These are phyloP conservation scores for Ariopsis seemanni DNA, from an alignment of 2,113 vertebrate species.

Conservation along the genomic window DNA sequence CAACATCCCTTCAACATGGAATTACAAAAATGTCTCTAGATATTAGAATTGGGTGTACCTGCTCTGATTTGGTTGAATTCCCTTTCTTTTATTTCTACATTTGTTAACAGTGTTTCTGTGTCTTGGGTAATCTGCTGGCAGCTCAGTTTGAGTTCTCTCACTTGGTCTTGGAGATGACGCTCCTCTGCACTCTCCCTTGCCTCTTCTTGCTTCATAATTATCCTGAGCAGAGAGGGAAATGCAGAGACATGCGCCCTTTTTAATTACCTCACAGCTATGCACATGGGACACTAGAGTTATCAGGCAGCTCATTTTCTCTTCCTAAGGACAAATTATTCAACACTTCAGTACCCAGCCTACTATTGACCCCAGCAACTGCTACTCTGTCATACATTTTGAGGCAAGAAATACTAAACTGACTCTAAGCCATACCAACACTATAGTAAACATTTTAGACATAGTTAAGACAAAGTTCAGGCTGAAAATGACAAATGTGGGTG, in stretches of 20 bases:
- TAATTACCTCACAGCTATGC: not conserved
- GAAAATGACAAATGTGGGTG: not conserved
- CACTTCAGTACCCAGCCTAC: not conserved
- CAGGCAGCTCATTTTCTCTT: not conserved
- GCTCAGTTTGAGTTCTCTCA: constrained; percentile 9
- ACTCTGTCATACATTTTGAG: not conserved
- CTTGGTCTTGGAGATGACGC: not conserved
- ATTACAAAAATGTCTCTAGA: not conserved
- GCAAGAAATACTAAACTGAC: not conserved
- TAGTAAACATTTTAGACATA: not conserved
- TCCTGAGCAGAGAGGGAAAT: constrained; percentile 24
- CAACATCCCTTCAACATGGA: not conserved
- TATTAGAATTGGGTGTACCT: not conserved
- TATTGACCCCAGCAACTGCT: not conserved
- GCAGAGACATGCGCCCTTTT: not conserved
- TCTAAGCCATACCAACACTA: not conserved
- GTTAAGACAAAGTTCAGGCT: not conserved
- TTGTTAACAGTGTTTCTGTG: constrained; percentile 13
- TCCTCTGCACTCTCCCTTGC: not conserved
- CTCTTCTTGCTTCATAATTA: constrained; percentile 8
- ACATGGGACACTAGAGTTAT: not conserved
- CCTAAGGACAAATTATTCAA: constrained; percentile 2
- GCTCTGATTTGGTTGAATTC: constrained; percentile 19
- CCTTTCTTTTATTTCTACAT: constrained; percentile 8
- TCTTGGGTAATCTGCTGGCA: constrained; percentile 6